Evolutionary conservation across 2,797 vertebrate genomes (phyloP), one percentile per base, ranked within the genome.

Genomic region (Pipistrellus pygmaeus): DNA sequence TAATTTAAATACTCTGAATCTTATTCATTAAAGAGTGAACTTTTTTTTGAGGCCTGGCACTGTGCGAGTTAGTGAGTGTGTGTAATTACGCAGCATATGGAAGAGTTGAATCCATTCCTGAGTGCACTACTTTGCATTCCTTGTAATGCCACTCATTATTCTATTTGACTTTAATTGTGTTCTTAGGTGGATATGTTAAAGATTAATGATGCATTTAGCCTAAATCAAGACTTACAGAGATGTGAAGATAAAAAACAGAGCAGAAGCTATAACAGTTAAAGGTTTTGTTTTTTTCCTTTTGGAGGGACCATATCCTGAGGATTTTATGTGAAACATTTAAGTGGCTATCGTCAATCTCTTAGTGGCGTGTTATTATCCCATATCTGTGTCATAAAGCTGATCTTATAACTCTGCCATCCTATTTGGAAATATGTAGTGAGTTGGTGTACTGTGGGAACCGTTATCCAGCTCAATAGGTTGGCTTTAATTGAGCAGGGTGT

Each of bases 211-310:
- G 41, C 46, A 90, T 89, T 92, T 90, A 94, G 46, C 48, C 55
- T 93, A 96, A 93, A 93, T 81, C 66, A 96, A 91, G 94, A 91
- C 93, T 96, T 96, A 94, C 68, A 93, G 73, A 95, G 44, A 95
- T 88, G 73, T 93, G 75, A 91, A 93, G 48, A 95, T 86, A 14
- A 66, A 66, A 76, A 77, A 53, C 30, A 66, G 15, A 53, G 3
- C 89, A 68, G 77, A 95, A 32, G 21, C 73, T 95, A 91, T 95
- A 95, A 95, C 68, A 90, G 84, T 84, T 95, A 92, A 94, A 91
- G 41, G 44, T 94, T 95, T 94, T 92, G 51, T 38, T 53, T 55
- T 95, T 93, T 93, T 85, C 51, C 41, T 60, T 81, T 94, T 80
- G 51, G 15, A 97, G 18, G 38, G n/a, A 94, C 55, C 13, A 88